A percentile compares a stretch with the other conserved stretches of the same genome.
These are phyloP conservation scores for Semotilus atromaculatus DNA, from an alignment of 2,797 vertebrate species.

Conservation along the genomic window DNA sequence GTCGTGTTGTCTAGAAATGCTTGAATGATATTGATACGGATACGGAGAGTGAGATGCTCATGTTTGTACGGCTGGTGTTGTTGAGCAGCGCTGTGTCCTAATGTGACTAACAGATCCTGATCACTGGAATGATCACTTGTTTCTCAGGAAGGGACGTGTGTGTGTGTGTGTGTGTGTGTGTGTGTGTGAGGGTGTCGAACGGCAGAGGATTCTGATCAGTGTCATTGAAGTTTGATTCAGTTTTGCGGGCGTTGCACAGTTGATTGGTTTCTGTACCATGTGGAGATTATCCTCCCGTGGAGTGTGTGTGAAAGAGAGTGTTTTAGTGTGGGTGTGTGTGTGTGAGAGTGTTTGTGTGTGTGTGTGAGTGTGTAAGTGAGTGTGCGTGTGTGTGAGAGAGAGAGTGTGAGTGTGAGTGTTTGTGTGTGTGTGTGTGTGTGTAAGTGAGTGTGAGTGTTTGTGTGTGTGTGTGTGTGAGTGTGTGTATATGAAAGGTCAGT, in stretches of 20 bases:
- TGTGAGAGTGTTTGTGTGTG: too few relatives aligned
- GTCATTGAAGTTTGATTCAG: background rate
- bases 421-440: too few relatives aligned
- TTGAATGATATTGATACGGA: background rate
- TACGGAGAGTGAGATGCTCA: background rate
- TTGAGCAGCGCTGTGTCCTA: background rate
- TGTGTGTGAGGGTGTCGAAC: background rate
- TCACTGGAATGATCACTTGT: background rate
- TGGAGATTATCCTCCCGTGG: background rate
- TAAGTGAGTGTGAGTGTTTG: background rate
- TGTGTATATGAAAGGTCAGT: conserved; percentile 27
- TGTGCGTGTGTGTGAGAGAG: too few relatives aligned
- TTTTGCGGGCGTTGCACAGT: background rate
- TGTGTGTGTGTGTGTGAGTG: background rate
- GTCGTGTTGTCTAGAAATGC: background rate
- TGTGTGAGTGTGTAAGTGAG: background rate
- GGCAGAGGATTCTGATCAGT: background rate
- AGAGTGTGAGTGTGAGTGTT: too few relatives aligned
- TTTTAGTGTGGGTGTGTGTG: too few relatives aligned
- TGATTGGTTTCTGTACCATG: background rate
- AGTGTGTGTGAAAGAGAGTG: too few relatives aligned
- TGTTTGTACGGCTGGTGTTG: background rate
- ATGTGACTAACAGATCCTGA: background rate
- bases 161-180: background rate
- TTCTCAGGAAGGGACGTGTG: background rate